Conservation (phyloP, 1,140 invertebrate species). For the Drosophila eugracilis region DNA sequence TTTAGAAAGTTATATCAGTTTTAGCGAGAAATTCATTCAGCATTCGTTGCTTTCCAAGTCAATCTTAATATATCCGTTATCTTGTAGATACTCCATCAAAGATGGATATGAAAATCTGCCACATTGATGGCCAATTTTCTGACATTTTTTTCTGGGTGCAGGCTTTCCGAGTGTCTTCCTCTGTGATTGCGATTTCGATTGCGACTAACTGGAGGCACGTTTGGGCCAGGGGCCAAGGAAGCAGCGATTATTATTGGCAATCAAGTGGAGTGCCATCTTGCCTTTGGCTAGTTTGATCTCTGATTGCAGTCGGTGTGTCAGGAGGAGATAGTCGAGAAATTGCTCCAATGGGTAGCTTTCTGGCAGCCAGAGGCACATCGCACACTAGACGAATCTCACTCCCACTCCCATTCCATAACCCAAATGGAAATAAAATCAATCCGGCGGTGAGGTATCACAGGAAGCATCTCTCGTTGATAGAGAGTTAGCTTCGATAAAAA, state of each 20-base stretch:
- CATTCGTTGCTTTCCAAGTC: too few species aligned
- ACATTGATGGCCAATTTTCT: background rate
- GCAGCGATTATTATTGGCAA: constrained; percentile 74
- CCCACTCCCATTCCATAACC: background rate
- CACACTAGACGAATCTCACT: too few species aligned
- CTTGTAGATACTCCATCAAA: too few species aligned
- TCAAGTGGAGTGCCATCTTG: constrained; percentile 70
- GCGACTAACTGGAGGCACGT: constrained; percentile 37
- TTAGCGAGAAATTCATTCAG: too few species aligned
- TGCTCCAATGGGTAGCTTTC: constrained; percentile 19
- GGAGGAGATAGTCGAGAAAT: constrained; percentile 54
- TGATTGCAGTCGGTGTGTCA: constrained; percentile 64
- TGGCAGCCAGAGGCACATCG: constrained; percentile 34
- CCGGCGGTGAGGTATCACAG: constrained; percentile 1
- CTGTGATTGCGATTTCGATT: constrained; percentile 45
- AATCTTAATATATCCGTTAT: too few species aligned
- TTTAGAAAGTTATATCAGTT: too few species aligned
- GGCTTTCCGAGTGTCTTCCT: background rate
- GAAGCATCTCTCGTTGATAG: constrained; percentile 17
- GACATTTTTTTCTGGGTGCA: constrained; percentile 5
- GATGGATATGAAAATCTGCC: too few species aligned
- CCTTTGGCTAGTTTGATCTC: constrained; percentile 57
- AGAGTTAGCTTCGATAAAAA: constrained; percentile 10
- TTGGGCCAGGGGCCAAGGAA: constrained; percentile 35
- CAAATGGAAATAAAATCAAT: constrained; percentile 38